Evolutionary conservation across 2,797 vertebrate genomes (phyloP).

Genomic region (Danio albolineatus): DNA sequence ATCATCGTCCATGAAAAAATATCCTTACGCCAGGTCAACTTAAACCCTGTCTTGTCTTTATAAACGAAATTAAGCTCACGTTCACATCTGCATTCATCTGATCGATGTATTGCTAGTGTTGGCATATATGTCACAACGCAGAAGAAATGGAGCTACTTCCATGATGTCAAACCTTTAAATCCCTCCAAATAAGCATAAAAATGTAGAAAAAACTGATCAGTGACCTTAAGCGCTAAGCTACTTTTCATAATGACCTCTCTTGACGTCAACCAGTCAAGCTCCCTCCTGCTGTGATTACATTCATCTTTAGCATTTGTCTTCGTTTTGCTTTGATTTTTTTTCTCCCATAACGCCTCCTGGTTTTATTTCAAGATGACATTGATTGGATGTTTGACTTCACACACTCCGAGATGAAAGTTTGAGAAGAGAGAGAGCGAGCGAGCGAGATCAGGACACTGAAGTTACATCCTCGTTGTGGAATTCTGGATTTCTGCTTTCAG

Average conservation of each 20-base stretch:
- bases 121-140: background rate
- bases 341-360: background rate
- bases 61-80: background rate
- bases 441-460: slow-evolving; percentile 47
- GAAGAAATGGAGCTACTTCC: background rate
- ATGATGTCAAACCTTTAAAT: background rate
- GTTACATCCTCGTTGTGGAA: slow-evolving; percentile 51
- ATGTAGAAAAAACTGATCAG: background rate
- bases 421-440: slow-evolving; percentile 30
- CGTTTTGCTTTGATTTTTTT: background rate
- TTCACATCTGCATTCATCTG: background rate
- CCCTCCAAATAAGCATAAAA: background rate
- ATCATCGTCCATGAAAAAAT: too few species aligned
- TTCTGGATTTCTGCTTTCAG: slow-evolving; percentile 44
- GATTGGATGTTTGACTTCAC: slow-evolving; percentile 6
- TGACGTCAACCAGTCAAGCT: background rate
- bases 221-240: slow-evolving; percentile 4
- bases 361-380: slow-evolving; percentile 18
- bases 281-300: background rate
- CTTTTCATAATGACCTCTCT: background rate
- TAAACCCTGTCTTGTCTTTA: background rate
- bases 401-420: slow-evolving; percentile 12
- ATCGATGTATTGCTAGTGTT: background rate
- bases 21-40: background rate
- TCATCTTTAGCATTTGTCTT: background rate